phyloP scores from a whole-genome alignment of 2,888 invertebrate genomes.

The Eurytoma californica region DNA sequence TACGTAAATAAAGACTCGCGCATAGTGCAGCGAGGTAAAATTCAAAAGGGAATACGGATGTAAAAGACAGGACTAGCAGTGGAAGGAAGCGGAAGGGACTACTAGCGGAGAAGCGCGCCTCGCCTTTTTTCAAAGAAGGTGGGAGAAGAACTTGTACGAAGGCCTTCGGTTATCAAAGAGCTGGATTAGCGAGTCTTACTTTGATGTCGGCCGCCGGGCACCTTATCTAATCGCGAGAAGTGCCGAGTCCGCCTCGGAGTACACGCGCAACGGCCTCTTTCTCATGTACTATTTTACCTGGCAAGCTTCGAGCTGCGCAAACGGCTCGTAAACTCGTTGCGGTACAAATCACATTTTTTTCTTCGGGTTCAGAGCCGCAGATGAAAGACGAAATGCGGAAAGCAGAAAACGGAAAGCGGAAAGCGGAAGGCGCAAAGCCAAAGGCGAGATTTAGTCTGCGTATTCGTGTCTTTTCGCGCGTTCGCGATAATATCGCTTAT shows the following conservation, averaged over 20 bases:
- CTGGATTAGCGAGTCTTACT: conserved; percentile 74
- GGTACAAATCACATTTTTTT: neutral
- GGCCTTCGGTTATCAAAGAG: conserved; percentile 73
- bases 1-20: neutral
- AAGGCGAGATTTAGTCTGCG: conserved; percentile 15
- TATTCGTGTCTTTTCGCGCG: conserved; percentile 35
- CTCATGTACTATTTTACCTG: conserved; percentile 30
- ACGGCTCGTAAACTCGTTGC: neutral
- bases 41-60: neutral
- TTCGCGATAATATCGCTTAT: conserved; percentile 40
- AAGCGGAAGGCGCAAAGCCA: no score
- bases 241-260: conserved; percentile 56
- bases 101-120: no score
- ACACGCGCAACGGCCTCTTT: conserved; percentile 46
- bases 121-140: no score
- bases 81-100: no score
- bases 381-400: no score
- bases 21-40: neutral
- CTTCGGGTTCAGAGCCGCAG: no score
- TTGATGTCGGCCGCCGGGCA: conserved; percentile 71
- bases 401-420: no score
- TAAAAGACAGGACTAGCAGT: no score
- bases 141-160: conserved; percentile 60
- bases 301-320: neutral
- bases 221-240: conserved; percentile 73